phyloP scores from a whole-genome alignment of 2,113 vertebrate species.

The Calonectris borealis region DNA sequence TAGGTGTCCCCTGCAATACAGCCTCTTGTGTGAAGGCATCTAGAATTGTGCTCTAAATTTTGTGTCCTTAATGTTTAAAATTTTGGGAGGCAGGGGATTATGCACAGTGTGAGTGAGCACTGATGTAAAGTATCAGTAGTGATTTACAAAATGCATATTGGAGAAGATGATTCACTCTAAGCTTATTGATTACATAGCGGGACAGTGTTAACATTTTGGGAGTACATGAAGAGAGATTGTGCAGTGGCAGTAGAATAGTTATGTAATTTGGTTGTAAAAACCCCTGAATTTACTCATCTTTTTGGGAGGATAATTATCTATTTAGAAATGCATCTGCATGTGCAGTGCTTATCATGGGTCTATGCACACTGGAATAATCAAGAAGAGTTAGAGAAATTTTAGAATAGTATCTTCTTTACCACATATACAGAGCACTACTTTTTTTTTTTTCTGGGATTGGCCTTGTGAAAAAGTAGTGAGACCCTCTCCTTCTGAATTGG shows the following conservation, averaged over 20 bases:
- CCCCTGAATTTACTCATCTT: neutral
- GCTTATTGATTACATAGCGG: neutral
- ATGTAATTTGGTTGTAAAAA: neutral
- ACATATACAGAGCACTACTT: neutral
- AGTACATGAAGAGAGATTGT: neutral
- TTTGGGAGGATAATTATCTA: neutral
- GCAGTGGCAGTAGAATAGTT: neutral
- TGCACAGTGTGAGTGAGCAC: neutral
- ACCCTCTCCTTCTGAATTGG: rapidly evolving
- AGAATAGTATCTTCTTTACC: neutral
- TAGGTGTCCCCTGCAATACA: neutral
- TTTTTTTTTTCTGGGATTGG: neutral
- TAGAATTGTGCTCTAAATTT: neutral
- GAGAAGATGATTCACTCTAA: neutral
- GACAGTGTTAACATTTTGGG: neutral
- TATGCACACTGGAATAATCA: neutral
- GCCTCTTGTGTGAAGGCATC: neutral
- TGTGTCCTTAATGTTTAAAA: neutral
- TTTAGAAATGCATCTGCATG: neutral
- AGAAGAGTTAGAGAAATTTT: neutral
- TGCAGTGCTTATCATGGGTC: neutral
- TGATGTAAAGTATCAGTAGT: neutral
- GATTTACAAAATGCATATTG: neutral
- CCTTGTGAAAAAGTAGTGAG: neutral
- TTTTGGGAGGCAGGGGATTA: neutral